A percentile compares a stretch with the other conserved stretches of the same genome.
Evolutionary conservation across 2,888 invertebrate genomes (phyloP).

Genomic region (Pogonocherus hispidulus): DNA sequence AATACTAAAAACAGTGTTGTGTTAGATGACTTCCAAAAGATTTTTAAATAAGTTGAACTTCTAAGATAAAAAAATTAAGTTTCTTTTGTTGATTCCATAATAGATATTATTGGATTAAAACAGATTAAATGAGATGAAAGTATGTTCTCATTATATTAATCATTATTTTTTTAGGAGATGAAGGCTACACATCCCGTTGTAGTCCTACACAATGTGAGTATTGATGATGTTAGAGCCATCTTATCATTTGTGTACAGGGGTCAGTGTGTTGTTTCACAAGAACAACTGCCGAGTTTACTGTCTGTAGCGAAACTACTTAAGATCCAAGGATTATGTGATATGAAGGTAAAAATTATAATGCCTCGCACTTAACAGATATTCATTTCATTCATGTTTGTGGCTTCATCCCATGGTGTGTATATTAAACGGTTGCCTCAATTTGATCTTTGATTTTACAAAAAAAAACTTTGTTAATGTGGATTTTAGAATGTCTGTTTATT

Average conservation of each 20-base stretch:
- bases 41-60: no score
- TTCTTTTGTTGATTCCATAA: no score
- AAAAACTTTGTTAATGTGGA: no score
- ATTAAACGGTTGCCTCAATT: no score
- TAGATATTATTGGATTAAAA: no score
- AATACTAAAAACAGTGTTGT: no score
- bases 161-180: conserved; percentile 72
- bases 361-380: neutral
- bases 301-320: conserved; percentile 85
- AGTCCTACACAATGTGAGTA: conserved; percentile 79
- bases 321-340: conserved; percentile 86
- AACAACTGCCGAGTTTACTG: conserved; percentile 82
- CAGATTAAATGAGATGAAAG: no score
- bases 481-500: no score
- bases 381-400: no score
- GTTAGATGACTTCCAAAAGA: neutral
- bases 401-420: no score
- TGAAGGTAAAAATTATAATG: conserved; percentile 73
- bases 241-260: conserved; percentile 91
- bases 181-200: conserved; percentile 80
- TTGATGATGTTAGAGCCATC: conserved; percentile 80
- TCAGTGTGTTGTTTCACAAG: conserved; percentile 87
- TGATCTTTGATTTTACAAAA: no score
- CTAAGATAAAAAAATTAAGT: no score
- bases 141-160: neutral